Base-by-base conservation (phyloP, 2,797 vertebrate species). In the Cyclopterus lumpus region DNA sequence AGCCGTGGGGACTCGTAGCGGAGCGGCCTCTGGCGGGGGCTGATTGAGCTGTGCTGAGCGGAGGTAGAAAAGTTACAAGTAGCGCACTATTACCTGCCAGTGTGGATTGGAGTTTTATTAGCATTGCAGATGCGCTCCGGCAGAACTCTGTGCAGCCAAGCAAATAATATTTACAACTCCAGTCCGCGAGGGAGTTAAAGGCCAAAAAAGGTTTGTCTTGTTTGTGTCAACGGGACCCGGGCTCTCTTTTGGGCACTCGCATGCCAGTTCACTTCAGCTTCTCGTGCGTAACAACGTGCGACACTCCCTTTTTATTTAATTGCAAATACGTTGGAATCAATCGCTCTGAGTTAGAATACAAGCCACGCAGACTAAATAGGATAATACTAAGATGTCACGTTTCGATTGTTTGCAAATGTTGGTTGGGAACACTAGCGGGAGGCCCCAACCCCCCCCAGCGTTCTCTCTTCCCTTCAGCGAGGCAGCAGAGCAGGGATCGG, bases 11-110 rank as follows among this genome's bases (percentile, higher is more conserved):
- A 93, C 91, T 90, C 92, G 71, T 93, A 90, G 85, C 86, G 46
- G 73, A 81, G 86, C 85, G 88, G 90, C 91, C 93, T 92, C 88
- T 88, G 89, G 92, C 85, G 84, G 86, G 82, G 85, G 82, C 90
- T 91, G 92, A 93, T 93, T 92, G 92, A 94, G 92, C 89, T 92
- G 91, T 91, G 88, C 91, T 89, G 83, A 91, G 89, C 86, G 65
- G 85, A 89, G 91, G 92, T 93, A 93, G 91, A 93, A 93, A 93
- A 94, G 91, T 93, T 93, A 90, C 85, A 88, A 88, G 91, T 89
- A 88, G 91, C 88, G 78, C 82, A 85, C 92, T 89, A 91, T 93
- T 93, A 93, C 92, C 91, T 93, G 92, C 91, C 90, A 88, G 90
- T 48, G 71, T 88, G 84, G 77, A 69, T 14, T 84, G 82, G 85